Evolutionary conservation across 1,140 invertebrate species (phyloP).

Genomic region (Nasonia vitripennis): DNA sequence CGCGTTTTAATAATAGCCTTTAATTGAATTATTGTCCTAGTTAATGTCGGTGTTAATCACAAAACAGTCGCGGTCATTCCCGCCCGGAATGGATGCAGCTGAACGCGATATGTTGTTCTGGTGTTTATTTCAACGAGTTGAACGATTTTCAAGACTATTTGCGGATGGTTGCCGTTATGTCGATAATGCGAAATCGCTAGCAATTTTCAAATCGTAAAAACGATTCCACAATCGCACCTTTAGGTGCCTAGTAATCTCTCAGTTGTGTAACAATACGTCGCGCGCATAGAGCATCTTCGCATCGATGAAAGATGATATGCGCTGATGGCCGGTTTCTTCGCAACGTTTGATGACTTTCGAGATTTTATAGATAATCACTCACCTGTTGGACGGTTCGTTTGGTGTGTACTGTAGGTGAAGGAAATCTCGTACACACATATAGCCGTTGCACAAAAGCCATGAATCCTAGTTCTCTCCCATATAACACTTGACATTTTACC

Average conservation of each 20-base stretch:
- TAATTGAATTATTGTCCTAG: conserved; percentile 67
- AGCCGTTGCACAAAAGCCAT: neutral
- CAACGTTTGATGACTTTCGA: conserved; percentile 12
- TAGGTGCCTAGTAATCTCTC: neutral
- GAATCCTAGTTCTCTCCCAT: too few relatives aligned
- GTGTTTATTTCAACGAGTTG: neutral
- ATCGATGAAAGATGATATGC: conserved; percentile 26
- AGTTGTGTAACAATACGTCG: neutral
- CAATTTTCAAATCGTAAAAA: too few relatives aligned
- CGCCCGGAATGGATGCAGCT: conserved; percentile 17
- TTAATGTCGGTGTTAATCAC: conserved; percentile 64
- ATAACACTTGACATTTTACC: too few relatives aligned
- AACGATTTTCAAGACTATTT: neutral
- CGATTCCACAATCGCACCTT: too few relatives aligned
- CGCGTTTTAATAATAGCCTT: conserved; percentile 54
- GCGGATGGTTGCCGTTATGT: neutral
- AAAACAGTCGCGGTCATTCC: conserved; percentile 45
- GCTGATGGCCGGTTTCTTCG: neutral
- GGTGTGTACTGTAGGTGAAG: neutral
- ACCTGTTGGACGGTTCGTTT: neutral
- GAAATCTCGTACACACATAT: neutral
- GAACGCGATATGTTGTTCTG: neutral
- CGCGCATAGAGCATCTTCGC: conserved; percentile 1
- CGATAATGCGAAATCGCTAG: neutral
- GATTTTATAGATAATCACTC: conserved; percentile 12